These are phyloP conservation scores for Drosophila neonasuta DNA, from an alignment of 2,888 invertebrate species.

Conservation along the genomic window DNA sequence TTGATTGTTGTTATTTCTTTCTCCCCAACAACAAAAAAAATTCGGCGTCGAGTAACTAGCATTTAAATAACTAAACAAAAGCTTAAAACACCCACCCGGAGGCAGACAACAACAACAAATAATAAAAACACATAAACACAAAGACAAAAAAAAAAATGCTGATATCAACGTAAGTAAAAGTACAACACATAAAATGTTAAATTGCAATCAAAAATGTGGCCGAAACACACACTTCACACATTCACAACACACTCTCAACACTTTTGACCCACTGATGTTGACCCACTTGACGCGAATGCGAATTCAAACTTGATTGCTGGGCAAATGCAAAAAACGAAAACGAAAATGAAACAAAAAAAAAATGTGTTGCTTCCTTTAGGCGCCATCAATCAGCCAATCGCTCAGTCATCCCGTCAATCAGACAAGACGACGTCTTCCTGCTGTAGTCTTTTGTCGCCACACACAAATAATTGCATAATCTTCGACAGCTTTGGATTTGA, in stretches of 20 bases:
- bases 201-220: constrained; percentile 52
- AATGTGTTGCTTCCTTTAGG: constrained; percentile 24
- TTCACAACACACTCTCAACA: constrained; percentile 21
- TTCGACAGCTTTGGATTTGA: constrained; percentile 47
- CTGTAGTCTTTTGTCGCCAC: constrained; percentile 54
- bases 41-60: constrained; percentile 54
- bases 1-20: constrained; percentile 6
- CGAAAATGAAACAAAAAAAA: constrained; percentile 20
- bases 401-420: constrained; percentile 15
- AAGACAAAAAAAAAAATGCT: constrained; percentile 58
- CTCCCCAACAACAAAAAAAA: not conserved
- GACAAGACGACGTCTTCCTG: constrained; percentile 41
- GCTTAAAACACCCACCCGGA: constrained; percentile 47
- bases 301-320: not conserved
- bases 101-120: constrained; percentile 30
- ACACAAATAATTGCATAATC: constrained; percentile 68
- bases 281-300: constrained; percentile 54
- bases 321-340: too few species aligned
- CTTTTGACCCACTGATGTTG: constrained; percentile 69
- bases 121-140: constrained; percentile 25
- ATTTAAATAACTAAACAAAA: constrained; percentile 61
- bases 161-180: constrained; percentile 79
- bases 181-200: constrained; percentile 37
- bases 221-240: constrained; percentile 21
- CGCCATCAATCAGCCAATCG: constrained; percentile 18